Conservation (phyloP, 2,888 invertebrate species). For the Diploptera punctata region DNA sequence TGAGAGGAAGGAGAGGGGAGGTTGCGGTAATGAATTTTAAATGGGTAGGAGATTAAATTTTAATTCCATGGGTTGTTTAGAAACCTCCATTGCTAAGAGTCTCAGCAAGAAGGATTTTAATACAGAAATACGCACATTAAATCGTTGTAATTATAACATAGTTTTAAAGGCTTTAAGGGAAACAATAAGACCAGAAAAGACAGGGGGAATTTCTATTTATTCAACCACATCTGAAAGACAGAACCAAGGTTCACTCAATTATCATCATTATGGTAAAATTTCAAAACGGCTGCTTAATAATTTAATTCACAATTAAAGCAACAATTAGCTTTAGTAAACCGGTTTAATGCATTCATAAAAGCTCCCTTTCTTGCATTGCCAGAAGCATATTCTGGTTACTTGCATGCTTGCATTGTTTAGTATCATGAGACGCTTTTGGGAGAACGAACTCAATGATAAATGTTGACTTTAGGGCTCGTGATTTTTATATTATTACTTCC, state of each 20-base stretch:
- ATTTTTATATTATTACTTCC: no score
- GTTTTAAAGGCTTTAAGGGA: conserved; percentile 20
- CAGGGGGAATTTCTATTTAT: no score
- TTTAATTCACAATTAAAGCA: conserved; percentile 9
- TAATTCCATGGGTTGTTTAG: conserved; percentile 26
- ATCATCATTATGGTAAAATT: conserved; percentile 8
- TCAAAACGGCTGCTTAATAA: conserved; percentile 18
- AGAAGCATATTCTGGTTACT: no score
- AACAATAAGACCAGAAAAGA: conserved; percentile 2
- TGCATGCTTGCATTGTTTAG: no score
- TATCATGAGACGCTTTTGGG: no score
- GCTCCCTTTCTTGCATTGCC: no score
- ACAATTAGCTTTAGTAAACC: not conserved
- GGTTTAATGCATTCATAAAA: not conserved
- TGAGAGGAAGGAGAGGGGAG: not conserved
- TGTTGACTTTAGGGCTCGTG: no score
- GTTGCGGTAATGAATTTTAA: conserved; percentile 39
- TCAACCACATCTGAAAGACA: not conserved
- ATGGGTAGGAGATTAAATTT: conserved; percentile 35
- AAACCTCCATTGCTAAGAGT: not conserved
- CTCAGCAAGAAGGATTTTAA: conserved; percentile 7
- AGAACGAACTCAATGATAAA: no score
- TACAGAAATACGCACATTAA: conserved; percentile 13
- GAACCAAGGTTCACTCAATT: conserved; percentile 9
- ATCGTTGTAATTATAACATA: conserved; percentile 23